phyloP scores from a whole-genome alignment of 2,797 vertebrate species.

The Acipenser oxyrinchus region DNA sequence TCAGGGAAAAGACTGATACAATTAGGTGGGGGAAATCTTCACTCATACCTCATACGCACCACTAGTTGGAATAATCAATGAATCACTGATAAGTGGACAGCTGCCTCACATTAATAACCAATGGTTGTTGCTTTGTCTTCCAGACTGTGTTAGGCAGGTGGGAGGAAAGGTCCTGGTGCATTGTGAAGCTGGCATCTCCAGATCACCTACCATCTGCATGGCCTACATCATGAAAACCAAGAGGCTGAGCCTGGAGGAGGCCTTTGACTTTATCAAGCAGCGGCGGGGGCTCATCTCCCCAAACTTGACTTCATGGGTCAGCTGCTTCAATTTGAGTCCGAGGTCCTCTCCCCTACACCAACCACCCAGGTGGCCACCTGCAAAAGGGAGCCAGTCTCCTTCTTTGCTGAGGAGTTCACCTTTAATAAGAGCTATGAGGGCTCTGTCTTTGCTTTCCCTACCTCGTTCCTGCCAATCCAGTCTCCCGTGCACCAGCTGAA shows the following conservation, averaged over 20 bases:
- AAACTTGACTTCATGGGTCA: slow-evolving; percentile 98
- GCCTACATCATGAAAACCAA: slow-evolving; percentile 96
- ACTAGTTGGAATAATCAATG: no score
- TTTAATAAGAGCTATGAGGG: slow-evolving; percentile 75
- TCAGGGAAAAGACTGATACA: no score
- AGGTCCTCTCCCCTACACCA: slow-evolving; percentile 78
- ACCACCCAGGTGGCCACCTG: slow-evolving; percentile 56
- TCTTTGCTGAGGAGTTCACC: slow-evolving; percentile 73
- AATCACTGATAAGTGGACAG: no score
- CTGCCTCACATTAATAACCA: no score
- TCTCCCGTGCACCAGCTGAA: slow-evolving; percentile 76
- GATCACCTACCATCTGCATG: slow-evolving; percentile 97
- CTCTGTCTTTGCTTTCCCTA: slow-evolving; percentile 81
- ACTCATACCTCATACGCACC: no score
- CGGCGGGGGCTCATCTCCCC: slow-evolving; percentile 83
- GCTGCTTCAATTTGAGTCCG: slow-evolving; percentile 87
- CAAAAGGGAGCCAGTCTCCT: slow-evolving; percentile 71
- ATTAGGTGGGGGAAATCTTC: no score
- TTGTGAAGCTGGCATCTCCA: slow-evolving; percentile 94
- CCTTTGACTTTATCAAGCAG: slow-evolving; percentile 91
- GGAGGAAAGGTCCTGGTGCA: slow-evolving; percentile 92
- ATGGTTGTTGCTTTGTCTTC: neutral
- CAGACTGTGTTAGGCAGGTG: slow-evolving; percentile 76
- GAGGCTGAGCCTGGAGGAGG: slow-evolving; percentile 78
- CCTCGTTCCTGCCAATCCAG: slow-evolving; percentile 80